phyloP scores from a whole-genome alignment of 2,113 vertebrate genomes.

The Macquaria australasica region DNA sequence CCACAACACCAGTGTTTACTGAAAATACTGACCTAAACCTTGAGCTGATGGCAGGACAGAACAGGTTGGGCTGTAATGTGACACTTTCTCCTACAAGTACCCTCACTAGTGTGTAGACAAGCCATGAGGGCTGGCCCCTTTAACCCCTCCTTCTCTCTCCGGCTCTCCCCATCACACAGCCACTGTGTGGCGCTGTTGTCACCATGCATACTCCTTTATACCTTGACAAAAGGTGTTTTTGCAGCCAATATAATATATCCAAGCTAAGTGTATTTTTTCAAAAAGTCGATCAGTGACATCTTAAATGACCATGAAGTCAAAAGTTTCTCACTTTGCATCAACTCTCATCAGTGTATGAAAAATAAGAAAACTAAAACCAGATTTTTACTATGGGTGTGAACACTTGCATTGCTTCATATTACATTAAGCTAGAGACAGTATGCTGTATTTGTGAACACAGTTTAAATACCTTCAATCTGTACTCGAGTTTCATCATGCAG shows the following conservation, averaged over 20 bases:
- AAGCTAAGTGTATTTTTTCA: not conserved
- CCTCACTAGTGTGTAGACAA: conserved; percentile 19
- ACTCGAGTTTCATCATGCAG: conserved; percentile 80
- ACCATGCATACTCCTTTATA: not conserved
- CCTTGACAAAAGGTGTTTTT: not conserved
- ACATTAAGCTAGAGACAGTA: not conserved
- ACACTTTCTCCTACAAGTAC: conserved; percentile 34
- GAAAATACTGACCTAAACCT: not conserved
- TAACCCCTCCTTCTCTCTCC: conserved; percentile 5
- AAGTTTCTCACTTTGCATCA: no score
- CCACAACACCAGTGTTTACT: not conserved
- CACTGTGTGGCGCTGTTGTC: conserved; percentile 39
- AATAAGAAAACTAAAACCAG: not conserved
- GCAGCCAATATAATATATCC: not conserved
- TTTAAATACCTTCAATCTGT: conserved; percentile 73
- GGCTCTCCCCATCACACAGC: not conserved
- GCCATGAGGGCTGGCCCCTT: not conserved
- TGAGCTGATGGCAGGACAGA: conserved; percentile 20
- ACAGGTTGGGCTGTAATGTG: conserved; percentile 61
- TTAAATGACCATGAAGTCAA: not conserved
- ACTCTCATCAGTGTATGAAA: no score
- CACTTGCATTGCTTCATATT: not conserved
- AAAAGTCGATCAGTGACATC: not conserved
- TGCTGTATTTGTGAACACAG: not conserved
- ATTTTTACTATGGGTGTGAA: not conserved